phyloP scores from a whole-genome alignment of 2,888 invertebrate species.

The Apamea monoglypha region DNA sequence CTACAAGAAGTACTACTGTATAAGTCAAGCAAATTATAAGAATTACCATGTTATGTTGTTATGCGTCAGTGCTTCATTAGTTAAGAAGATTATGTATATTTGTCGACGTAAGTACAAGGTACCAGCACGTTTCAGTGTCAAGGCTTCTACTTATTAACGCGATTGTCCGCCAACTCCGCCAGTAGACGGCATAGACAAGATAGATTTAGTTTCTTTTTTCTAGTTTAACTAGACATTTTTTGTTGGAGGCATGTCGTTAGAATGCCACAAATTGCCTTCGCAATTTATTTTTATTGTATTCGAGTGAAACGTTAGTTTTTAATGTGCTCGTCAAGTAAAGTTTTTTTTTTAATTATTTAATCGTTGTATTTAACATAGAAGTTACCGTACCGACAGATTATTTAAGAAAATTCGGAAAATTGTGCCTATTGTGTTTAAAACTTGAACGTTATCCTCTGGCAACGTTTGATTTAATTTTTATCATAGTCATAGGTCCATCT shows the following conservation, averaged over 20 bases:
- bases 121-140: slow-evolving; percentile 60
- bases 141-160: slow-evolving; percentile 47
- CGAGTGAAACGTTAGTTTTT: background rate
- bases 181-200: slow-evolving; percentile 23
- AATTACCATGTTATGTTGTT: slow-evolving; percentile 13
- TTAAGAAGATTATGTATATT: slow-evolving; percentile 27
- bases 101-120: slow-evolving; percentile 33
- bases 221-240: background rate
- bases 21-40: slow-evolving; percentile 11
- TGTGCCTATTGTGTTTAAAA: background rate
- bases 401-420: background rate
- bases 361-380: background rate
- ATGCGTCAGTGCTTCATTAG: slow-evolving; percentile 36
- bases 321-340: background rate
- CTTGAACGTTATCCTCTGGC: background rate
- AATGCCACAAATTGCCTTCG: background rate
- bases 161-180: slow-evolving; percentile 25
- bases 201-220: slow-evolving; percentile 3
- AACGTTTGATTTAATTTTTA: background rate
- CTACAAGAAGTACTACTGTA: background rate
- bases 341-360: background rate
- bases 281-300: background rate
- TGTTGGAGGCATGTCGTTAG: slow-evolving; percentile 7
- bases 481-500: no score
- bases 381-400: background rate